Evolutionary conservation across 2,797 vertebrate species (phyloP), one percentile per base, ranked within the genome.

Genomic region (Denticeps clupeoides): DNA sequence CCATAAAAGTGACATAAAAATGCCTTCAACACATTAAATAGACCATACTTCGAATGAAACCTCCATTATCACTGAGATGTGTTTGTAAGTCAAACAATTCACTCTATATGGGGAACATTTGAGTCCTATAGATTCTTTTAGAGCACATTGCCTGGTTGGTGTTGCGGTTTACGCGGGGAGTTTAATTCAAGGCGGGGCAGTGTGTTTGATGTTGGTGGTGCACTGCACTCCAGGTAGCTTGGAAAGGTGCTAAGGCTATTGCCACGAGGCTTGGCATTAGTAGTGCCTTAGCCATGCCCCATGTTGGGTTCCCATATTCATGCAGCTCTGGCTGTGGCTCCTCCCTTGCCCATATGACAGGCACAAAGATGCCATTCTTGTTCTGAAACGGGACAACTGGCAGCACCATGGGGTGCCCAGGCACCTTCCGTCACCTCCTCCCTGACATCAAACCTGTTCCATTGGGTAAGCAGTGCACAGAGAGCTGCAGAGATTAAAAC

Each of bases 331-430:
- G 54, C 54, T 55, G 51, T 59, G 51, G 61, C 55, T 50, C 16
- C 40, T 43, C 47, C 22, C 60, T 56, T 51, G 24, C 33, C 40
- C 33, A 24, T 44, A 47, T 31, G 28, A 42, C 26, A 48, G 46
- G 51, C 46, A 51, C 8, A 26, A 24, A 44, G 26, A 28, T 31
- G 12, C 24, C 11, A 13, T 23, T 11, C 13, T 31, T 5, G 25
- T 18, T 31, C 26, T 25, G 53, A 27, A 55, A 31, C 8, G 40
- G 46, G 56, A 60, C 62, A 69, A 55, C 60, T 62, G 62, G 60
- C 32, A 45, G 51, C 61, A 45, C 63, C 38, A 53, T 51, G 50
- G 47, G 60, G 49, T 22, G 6, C 16, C 54, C 16, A 22, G 15
- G 10, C 22, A 47, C 55, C 57, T 56, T 55, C 55, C 47, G 57